Base-by-base conservation (phyloP, 2,797 vertebrate genomes). In the Falco concolor region DNA sequence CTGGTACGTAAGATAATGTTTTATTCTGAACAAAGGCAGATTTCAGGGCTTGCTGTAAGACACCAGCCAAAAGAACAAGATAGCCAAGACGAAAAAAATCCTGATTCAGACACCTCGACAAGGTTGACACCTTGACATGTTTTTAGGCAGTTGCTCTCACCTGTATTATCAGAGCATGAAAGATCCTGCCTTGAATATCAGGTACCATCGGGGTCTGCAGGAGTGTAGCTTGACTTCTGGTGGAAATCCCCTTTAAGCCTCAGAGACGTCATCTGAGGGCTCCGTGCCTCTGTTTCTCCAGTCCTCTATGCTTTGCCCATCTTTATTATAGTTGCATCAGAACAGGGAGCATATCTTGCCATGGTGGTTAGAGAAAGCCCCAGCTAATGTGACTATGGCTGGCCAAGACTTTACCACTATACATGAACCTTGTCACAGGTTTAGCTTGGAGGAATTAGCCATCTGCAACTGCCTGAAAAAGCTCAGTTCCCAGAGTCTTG, bases 71-170 rank as follows among this genome's bases (percentile, higher is more conserved):
- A 24, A 81, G 44, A 91, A 80, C 6, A 8, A 93, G 45, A 47
- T 5, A 59, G 80, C 18, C 22, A 68, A 83, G 68, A 68, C 10
- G 36, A 45, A 85, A 80, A n/a, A 49, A 70, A 21, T 34, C 30
- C 34, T 13, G 2, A 78, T 76, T 73, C 69, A 63, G 63, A 73
- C 10, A 59, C 24, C 49, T 73, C 12, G 7, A 34, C 28, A 47
- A 61, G 53, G 34, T 1, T 2, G 3, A 34, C 28, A 49, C 27
- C 6, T 83, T 0, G 0, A 49, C 54, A 24, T 36, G 15, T 32
- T 89, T 95, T 70, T 30, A 73, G 56, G 16, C 20, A 28, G 27
- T 38, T 90, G 15, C 11, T 52, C 8, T 91, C 36, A 47, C 56
- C 16, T 44, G 8, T 27, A 10, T 63, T 69, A 49, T 19, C 34